Evolutionary conservation across 2,888 invertebrate genomes (phyloP).

Genomic region (Rhyacophila evoluta): DNA sequence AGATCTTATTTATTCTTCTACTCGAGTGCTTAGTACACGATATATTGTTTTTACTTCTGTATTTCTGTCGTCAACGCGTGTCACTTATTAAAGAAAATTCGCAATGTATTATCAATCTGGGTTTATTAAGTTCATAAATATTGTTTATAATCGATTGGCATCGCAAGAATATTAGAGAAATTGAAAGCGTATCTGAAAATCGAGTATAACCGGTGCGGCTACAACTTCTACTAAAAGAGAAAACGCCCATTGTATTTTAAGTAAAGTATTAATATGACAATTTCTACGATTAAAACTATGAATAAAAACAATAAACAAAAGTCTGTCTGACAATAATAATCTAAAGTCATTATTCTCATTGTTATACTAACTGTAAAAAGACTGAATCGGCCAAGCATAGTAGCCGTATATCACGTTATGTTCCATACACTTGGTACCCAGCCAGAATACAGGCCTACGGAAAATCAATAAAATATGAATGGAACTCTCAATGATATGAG

Average conservation of each 20-base stretch:
- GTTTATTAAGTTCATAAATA: neutral
- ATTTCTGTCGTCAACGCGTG: too few relatives aligned
- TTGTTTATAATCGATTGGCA: neutral
- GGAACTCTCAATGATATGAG: slow-evolving; percentile 5
- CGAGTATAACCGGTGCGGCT: slow-evolving; percentile 10
- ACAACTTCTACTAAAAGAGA: slow-evolving; percentile 3
- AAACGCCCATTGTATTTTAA: slow-evolving; percentile 10
- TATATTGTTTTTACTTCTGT: too few relatives aligned
- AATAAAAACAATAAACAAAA: neutral
- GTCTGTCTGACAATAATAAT: neutral
- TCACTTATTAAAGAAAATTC: too few relatives aligned
- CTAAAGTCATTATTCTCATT: neutral
- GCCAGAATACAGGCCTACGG: neutral
- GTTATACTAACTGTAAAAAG: slow-evolving; percentile 9
- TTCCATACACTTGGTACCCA: neutral
- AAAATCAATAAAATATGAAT: slow-evolving; percentile 40
- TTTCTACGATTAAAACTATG: neutral
- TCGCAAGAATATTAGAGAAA: neutral
- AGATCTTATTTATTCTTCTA: too few relatives aligned
- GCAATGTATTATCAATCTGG: neutral
- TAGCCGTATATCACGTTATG: neutral
- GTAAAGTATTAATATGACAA: neutral
- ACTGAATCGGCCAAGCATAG: neutral
- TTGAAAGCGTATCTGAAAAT: neutral
- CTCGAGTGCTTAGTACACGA: too few relatives aligned